A percentile compares a stretch with the other conserved stretches of the same genome.
These are phyloP conservation scores for Melanotaenia nigrans DNA, from an alignment of 2,797 vertebrate species.

Conservation along the genomic window DNA sequence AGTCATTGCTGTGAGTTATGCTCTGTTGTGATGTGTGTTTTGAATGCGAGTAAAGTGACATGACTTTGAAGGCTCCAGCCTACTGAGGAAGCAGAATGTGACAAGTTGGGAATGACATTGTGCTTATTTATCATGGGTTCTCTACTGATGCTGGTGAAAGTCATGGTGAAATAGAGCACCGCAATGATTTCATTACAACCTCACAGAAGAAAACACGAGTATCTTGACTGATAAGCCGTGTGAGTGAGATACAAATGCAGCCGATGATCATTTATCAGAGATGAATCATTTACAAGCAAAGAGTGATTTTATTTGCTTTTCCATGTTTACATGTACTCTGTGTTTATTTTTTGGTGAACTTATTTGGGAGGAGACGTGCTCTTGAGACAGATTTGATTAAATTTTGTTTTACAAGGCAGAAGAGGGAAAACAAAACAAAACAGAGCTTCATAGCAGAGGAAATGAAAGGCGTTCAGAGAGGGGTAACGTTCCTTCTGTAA, in stretches of 20 bases:
- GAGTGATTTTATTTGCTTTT: not conserved
- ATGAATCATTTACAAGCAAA: conserved; percentile 1
- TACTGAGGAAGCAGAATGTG: not conserved
- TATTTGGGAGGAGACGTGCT: conserved; percentile 10
- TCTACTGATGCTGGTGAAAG: conserved; percentile 7
- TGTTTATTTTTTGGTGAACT: conserved; percentile 13
- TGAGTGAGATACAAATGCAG: not conserved
- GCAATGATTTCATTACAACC: conserved; percentile 13
- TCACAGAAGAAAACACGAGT: conserved; percentile 7
- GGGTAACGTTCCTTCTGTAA: conserved; percentile 50
- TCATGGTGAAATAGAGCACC: conserved; percentile 53
- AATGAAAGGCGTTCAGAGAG: conserved; percentile 60
- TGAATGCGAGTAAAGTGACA: not conserved
- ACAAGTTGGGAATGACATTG: not conserved
- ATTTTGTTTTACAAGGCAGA: conserved; percentile 32
- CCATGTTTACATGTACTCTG: not conserved
- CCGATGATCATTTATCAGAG: not conserved
- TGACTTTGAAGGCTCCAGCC: not conserved
- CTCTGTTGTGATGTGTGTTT: not conserved
- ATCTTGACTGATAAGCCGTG: not conserved
- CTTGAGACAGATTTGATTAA: conserved; percentile 28
- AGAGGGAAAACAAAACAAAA: conserved; percentile 4
- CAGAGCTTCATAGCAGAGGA: conserved; percentile 52
- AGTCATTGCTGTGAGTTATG: not conserved
- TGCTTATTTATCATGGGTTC: not conserved